These are phyloP conservation scores for Rhinopithecus roxellana DNA, from an alignment of 2,113 vertebrate species.

Conservation along the genomic window DNA sequence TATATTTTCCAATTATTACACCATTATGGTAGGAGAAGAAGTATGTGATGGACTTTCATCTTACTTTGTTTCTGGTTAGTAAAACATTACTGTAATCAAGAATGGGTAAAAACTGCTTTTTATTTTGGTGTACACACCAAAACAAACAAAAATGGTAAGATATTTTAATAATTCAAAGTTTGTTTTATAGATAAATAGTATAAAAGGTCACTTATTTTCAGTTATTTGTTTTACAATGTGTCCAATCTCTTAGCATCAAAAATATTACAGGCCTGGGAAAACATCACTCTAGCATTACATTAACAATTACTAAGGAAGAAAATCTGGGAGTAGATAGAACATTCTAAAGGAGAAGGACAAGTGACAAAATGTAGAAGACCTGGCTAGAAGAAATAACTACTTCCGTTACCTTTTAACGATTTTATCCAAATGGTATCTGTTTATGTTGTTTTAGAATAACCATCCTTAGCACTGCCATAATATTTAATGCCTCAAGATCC, in stretches of 20 bases:
- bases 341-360: not conserved
- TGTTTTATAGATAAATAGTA: not conserved
- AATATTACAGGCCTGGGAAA: not conserved
- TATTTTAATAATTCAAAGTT: not conserved
- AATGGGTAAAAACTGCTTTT: not conserved
- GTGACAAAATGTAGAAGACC: not conserved
- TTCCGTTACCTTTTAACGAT: not conserved
- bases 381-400: not conserved
- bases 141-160: not conserved
- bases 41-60: not conserved
- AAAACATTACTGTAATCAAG: not conserved
- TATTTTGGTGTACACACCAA: not conserved
- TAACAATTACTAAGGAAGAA: slow-evolving; percentile 10
- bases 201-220: slow-evolving; percentile 15
- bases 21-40: not conserved
- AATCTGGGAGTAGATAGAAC: not conserved
- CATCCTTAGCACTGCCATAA: not conserved
- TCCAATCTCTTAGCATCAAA: not conserved
- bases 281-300: not conserved
- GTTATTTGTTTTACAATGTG: not conserved
- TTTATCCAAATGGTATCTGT: not conserved
- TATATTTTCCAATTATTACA: not conserved
- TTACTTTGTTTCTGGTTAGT: not conserved
- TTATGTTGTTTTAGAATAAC: not conserved
- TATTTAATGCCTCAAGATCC: not conserved